These are phyloP conservation scores for Glossosoma conforme DNA, from an alignment of 1,140 invertebrate genomes.

Conservation along the genomic window DNA sequence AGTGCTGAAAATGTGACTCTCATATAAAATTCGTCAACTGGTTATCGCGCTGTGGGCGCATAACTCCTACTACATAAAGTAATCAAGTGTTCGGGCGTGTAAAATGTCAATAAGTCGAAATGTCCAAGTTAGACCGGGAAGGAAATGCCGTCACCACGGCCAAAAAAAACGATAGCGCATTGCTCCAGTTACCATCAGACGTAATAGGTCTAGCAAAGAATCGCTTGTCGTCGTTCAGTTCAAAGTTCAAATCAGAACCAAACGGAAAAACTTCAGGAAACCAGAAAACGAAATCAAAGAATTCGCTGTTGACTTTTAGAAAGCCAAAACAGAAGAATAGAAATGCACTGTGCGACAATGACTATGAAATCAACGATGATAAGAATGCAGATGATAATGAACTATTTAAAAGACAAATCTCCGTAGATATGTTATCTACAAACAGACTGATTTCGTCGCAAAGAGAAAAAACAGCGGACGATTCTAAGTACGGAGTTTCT, in stretches of 20 bases:
- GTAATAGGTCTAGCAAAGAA: slow-evolving; percentile 22
- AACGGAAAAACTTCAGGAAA: not conserved
- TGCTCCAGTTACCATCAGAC: slow-evolving; percentile 21
- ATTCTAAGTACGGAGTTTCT: slow-evolving; percentile 10
- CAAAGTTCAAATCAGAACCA: slow-evolving; percentile 10
- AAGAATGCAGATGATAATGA: slow-evolving; percentile 1
- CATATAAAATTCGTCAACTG: too few species aligned
- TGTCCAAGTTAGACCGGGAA: slow-evolving; percentile 11
- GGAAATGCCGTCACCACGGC: slow-evolving; percentile 4
- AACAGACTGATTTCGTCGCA: slow-evolving; percentile 8
- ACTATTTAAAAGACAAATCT: slow-evolving; percentile 19
- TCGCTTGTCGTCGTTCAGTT: slow-evolving; percentile 20
- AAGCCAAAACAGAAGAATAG: slow-evolving; percentile 2
- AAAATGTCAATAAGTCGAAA: slow-evolving; percentile 10
- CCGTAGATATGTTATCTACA: slow-evolving; percentile 9
- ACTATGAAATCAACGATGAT: not conserved
- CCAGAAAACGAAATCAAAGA: not conserved
- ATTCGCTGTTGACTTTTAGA: not conserved
- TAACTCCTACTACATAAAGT: not conserved
- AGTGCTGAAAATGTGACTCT: too few species aligned
- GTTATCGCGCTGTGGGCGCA: too few species aligned
- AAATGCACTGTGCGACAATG: not conserved
- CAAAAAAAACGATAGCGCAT: slow-evolving; percentile 13
- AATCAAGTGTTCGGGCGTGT: too few species aligned
- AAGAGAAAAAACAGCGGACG: slow-evolving; percentile 10